Base-by-base conservation (phyloP, 2,113 vertebrate species). In the Rhineura floridana region DNA sequence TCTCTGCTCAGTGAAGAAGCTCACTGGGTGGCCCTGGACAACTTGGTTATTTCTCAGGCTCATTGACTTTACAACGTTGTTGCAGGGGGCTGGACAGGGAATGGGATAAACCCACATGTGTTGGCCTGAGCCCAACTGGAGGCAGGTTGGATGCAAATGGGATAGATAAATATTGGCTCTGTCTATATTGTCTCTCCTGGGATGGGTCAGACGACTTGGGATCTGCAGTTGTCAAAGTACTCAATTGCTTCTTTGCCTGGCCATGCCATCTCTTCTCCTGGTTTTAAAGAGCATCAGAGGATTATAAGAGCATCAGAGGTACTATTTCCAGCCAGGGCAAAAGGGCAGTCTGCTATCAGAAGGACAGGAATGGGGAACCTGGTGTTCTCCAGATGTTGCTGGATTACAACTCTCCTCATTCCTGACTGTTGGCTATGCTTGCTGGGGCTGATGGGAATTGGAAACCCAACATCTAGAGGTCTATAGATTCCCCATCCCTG, bases 221-320 rank as follows among this genome's bases (percentile, higher is more conserved):
- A 30, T 70, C 33, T 70, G 67, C 67, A 69, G 67, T 36, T 5
- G 13, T 70, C 12, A 5, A 4, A 70, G 67, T 30, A 13, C 33
- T 4, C 0, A 36, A 70, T 0, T n/a, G 33, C n/a, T 12, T 4
- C 5, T 19, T 36, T 1, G 0, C 33, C 67, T 70, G 67, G 4
- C 3, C n/a, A 12, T 33, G 9, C 30, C 33, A 15, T 23, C 65
- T 67, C 67, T 5, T 70, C 1, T 17, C 67, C n/a, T 70, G n/a
- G 67, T 33, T 70, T 70, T 70, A 17, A 36, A 13, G n/a, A 12
- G 15, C 67, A n/a, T 70, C 28, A 9, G 25, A 9, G 63, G 9
- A 15, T 55, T 2, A n/a, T 13, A n/a, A 5, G n/a, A 70, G n/a
- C 67, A 70, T 36, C 4, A 17, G 2, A 17, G 13, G 67, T 5